These are phyloP conservation scores for Trachymyrmex cornetzi DNA, from an alignment of 1,140 invertebrate genomes.

Conservation along the genomic window DNA sequence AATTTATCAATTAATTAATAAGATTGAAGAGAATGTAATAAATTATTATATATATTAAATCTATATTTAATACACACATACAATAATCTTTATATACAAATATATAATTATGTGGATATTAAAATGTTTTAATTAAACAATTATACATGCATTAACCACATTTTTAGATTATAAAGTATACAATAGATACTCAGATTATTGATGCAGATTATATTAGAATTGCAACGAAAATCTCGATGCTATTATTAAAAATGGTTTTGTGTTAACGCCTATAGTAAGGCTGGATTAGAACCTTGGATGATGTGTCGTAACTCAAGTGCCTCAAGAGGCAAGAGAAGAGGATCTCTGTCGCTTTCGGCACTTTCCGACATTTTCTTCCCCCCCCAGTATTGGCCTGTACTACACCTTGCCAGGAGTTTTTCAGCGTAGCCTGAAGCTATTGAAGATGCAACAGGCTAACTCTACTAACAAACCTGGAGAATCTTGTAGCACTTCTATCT, in stretches of 20 bases:
- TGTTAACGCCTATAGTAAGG: not conserved
- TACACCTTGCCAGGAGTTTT: constrained; percentile 74
- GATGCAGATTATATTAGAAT: not conserved
- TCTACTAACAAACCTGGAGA: constrained; percentile 84
- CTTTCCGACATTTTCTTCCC: constrained; percentile 69
- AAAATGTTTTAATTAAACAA: not conserved
- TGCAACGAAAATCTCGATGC: not conserved
- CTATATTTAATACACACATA: not conserved
- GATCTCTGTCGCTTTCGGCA: constrained; percentile 68
- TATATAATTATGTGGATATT: not conserved
- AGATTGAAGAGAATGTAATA: not conserved
- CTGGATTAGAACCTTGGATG: constrained; percentile 62
- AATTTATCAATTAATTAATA: not conserved
- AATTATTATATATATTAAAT: not conserved
- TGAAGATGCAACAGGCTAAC: constrained; percentile 84
- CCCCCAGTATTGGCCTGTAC: constrained; percentile 24
- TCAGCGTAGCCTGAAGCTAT: constrained; percentile 81
- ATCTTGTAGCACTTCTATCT: constrained; percentile 82
- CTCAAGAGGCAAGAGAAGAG: constrained; percentile 55
- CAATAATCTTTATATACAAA: not conserved
- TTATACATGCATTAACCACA: not conserved
- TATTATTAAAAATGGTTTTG: constrained; percentile 16
- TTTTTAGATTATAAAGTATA: not conserved
- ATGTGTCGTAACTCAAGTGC: constrained; percentile 60
- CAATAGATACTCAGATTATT: not conserved